phyloP scores from a whole-genome alignment of 92 coral and sea anemone species.

The Epizoanthus stellaris region DNA sequence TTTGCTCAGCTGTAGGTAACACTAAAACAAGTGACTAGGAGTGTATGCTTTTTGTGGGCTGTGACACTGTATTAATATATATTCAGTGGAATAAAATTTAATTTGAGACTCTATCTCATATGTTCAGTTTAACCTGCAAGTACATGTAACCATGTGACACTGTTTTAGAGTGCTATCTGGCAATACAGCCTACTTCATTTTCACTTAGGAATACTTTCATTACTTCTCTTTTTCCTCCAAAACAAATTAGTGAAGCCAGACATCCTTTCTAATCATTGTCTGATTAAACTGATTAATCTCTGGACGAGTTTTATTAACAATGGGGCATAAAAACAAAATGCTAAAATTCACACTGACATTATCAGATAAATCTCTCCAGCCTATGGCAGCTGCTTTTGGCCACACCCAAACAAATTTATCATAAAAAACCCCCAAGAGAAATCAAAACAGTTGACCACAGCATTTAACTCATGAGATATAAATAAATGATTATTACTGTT shows the following conservation, averaged over 20 bases:
- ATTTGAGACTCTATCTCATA: background rate
- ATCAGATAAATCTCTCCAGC: background rate
- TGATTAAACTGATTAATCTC: slow-evolving; percentile 1
- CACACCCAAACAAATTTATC: slow-evolving; percentile 16
- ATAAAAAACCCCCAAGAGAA: background rate
- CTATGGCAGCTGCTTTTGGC: background rate
- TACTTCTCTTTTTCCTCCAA: background rate
- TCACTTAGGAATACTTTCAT: background rate
- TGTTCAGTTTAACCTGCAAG: too few relatives aligned
- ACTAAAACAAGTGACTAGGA: too few relatives aligned
- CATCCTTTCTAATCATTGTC: slow-evolving; percentile 3
- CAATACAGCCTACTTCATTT: background rate
- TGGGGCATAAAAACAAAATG: background rate
- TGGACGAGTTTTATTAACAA: background rate
- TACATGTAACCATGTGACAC: too few relatives aligned
- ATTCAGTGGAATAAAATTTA: background rate
- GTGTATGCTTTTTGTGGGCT: too few relatives aligned
- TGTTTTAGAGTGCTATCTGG: background rate
- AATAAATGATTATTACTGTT: background rate
- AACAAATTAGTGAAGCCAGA: slow-evolving; percentile 8
- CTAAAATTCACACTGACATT: background rate
- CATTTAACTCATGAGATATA: background rate
- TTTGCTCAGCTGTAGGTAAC: too few relatives aligned
- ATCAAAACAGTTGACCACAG: background rate
- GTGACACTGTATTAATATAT: too few relatives aligned